These are phyloP conservation scores for Psittacula cyanocephala DNA, from an alignment of 2,113 vertebrate species.

Conservation along the genomic window DNA sequence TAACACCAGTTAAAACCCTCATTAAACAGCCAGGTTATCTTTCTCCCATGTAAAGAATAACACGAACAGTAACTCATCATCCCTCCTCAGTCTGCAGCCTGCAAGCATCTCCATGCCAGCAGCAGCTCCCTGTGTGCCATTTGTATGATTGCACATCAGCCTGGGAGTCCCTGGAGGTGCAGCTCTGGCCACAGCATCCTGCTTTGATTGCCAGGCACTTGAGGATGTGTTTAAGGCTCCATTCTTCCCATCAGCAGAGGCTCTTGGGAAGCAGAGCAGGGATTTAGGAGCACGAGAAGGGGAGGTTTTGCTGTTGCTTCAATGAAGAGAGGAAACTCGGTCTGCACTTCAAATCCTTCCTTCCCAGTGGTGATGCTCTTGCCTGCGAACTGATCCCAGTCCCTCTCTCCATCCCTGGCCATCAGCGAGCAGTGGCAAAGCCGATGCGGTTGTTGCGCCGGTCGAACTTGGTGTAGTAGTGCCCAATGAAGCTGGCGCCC, in stretches of 20 bases:
- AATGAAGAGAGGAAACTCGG: neutral
- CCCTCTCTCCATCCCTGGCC: accelerated
- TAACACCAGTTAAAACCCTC: neutral
- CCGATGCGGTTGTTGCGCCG: constrained; percentile 91
- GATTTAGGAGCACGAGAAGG: neutral
- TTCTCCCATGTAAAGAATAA: neutral
- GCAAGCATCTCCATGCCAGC: neutral
- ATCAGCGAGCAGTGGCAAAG: constrained; percentile 88
- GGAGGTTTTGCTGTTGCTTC: neutral
- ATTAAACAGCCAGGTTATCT: neutral
- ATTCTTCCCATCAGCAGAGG: neutral
- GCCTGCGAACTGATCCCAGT: neutral
- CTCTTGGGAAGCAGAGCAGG: constrained; percentile 1
- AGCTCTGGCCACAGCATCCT: neutral
- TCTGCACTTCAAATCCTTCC: neutral
- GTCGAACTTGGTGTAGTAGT: constrained; percentile 96
- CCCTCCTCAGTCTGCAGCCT: neutral
- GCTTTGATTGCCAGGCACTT: neutral
- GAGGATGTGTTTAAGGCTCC: neutral
- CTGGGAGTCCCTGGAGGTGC: neutral
- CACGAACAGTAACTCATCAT: accelerated
- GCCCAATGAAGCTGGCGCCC: constrained; percentile 92
- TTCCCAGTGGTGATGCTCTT: neutral
- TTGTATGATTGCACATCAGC: neutral
- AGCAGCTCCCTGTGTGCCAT: accelerated